These are phyloP conservation scores for Euphydryas editha DNA, from an alignment of 2,888 invertebrate genomes.

Conservation along the genomic window DNA sequence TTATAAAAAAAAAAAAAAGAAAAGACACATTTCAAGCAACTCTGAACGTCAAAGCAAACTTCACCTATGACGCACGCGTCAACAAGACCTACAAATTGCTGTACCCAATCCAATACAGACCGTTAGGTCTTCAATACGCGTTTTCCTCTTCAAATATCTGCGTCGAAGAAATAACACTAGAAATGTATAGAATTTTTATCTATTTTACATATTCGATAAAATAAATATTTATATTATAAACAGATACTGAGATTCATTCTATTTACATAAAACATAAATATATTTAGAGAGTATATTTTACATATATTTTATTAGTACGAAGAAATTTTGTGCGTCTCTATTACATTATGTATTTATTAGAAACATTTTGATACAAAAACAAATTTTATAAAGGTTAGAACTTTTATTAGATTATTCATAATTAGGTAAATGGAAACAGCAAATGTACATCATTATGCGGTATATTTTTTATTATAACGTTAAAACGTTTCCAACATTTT, in stretches of 20 bases:
- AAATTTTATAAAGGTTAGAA: no score
- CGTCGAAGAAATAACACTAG: slow-evolving; percentile 22
- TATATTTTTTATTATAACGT: neutral
- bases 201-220: slow-evolving; percentile 3
- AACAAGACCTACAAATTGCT: slow-evolving; percentile 34
- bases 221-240: neutral
- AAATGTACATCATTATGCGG: neutral
- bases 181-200: slow-evolving; percentile 14
- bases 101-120: slow-evolving; percentile 18
- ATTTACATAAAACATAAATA: neutral
- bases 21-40: neutral
- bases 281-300: no score
- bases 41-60: slow-evolving; percentile 12
- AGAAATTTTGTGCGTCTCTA: neutral
- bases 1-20: neutral
- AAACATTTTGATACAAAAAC: neutral
- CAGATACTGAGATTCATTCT: neutral
- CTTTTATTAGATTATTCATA: neutral
- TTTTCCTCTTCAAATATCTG: slow-evolving; percentile 26
- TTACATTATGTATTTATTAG: neutral
- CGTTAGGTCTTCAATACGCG: slow-evolving; percentile 32
- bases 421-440: neutral
- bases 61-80: slow-evolving; percentile 26
- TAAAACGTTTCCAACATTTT: neutral
- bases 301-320: neutral